Percentiles rank a stretch among this genome's conserved stretches.
Conservation (phyloP, 2,888 invertebrate species). For the Cerceris ruficornis region DNA sequence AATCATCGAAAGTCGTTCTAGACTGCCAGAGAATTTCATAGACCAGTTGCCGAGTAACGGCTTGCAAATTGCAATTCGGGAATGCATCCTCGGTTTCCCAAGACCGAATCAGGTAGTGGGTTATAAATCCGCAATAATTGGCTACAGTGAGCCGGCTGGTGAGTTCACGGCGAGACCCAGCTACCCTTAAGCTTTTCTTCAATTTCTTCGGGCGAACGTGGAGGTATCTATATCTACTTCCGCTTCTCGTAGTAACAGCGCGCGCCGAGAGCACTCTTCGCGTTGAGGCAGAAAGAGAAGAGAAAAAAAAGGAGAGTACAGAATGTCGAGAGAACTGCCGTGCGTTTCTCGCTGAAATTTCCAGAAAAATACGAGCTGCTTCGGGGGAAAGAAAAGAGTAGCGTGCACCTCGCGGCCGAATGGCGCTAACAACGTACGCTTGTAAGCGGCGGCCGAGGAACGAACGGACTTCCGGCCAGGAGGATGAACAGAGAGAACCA, state of each 20-base stretch:
- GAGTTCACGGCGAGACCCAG: constrained; percentile 68
- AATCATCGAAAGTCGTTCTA: not conserved
- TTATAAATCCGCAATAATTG: constrained; percentile 81
- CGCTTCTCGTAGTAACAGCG: constrained; percentile 31
- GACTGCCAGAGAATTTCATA: constrained; percentile 11
- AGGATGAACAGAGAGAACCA: constrained; percentile 26
- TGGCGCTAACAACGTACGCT: constrained; percentile 67
- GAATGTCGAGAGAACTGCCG: constrained; percentile 57
- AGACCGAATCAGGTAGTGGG: constrained; percentile 67
- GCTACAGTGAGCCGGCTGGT: constrained; percentile 72
- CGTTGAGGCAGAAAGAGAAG: not conserved
- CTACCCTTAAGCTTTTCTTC: constrained; percentile 70
- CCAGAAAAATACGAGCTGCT: constrained; percentile 70
- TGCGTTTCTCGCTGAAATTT: constrained; percentile 64
- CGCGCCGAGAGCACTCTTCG: constrained; percentile 32
- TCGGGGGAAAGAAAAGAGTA: constrained; percentile 56
- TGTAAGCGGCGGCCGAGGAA: constrained; percentile 54
- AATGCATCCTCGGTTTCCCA: constrained; percentile 45
- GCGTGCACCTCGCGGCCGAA: constrained; percentile 56
- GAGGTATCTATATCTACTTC: constrained; percentile 54
- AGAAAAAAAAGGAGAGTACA: constrained; percentile 31
- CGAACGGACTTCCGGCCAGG: constrained; percentile 62
- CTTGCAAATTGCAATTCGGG: constrained; percentile 59
- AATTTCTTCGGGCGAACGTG: constrained; percentile 67
- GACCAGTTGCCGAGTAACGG: constrained; percentile 30